Conservation (phyloP, 2,113 vertebrate species). For the Melospiza melodia region DNA sequence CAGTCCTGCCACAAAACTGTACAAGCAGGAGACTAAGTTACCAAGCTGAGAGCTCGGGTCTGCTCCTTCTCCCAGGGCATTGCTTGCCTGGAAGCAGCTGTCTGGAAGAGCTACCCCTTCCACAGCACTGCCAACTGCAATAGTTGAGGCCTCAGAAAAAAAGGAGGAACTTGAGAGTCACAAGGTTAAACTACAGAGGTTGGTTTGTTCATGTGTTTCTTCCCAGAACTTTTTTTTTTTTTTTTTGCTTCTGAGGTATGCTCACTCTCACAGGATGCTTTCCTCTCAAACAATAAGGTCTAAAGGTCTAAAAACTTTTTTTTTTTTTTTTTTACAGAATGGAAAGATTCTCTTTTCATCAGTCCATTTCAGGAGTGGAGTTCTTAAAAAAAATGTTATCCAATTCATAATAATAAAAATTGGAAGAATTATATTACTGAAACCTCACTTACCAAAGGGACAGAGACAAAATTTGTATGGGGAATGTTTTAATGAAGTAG, state of each 20-base stretch:
- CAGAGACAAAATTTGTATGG: neutral
- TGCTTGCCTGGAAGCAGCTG: neutral
- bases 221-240: neutral
- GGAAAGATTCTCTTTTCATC: neutral
- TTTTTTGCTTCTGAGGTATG: neutral
- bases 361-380: neutral
- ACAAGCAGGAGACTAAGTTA: neutral
- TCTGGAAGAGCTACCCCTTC: neutral
- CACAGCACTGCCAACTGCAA: neutral
- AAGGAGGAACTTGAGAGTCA: neutral
- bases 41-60: neutral
- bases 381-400: neutral
- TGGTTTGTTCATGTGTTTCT: neutral
- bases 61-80: neutral
- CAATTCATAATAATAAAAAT: neutral
- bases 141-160: neutral
- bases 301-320: neutral
- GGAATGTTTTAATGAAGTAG: neutral
- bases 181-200: neutral
- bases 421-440: neutral
- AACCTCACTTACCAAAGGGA: neutral
- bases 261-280: neutral
- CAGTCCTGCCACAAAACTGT: neutral
- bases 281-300: neutral
- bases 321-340: neutral